Conservation (phyloP, 2,888 invertebrate genomes). For the Scaptomyza caliginosa region DNA sequence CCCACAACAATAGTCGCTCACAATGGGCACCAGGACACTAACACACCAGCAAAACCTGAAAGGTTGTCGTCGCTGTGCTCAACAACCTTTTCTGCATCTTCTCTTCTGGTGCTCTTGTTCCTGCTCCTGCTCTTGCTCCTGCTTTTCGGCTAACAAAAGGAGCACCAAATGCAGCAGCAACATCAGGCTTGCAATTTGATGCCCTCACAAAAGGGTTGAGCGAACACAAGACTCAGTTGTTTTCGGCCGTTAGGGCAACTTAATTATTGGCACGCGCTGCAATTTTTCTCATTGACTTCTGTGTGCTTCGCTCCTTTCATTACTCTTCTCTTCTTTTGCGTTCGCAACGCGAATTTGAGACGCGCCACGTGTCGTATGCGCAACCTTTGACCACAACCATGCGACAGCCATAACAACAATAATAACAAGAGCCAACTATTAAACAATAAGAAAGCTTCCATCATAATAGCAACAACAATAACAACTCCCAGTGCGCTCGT, state of each 20-base stretch:
- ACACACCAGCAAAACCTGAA: conserved; percentile 54
- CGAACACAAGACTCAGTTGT: conserved; percentile 9
- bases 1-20: conserved; percentile 70
- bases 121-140: background rate
- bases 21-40: conserved; percentile 71
- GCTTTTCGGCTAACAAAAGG: conserved; percentile 64
- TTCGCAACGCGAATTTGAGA: conserved; percentile 47
- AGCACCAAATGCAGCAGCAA: conserved; percentile 75
- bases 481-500: conserved; percentile 60
- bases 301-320: conserved; percentile 8
- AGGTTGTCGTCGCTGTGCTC: conserved; percentile 41
- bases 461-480: conserved; percentile 37
- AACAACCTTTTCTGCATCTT: conserved; percentile 18
- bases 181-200: conserved; percentile 71
- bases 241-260: conserved; percentile 53
- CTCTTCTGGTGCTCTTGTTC: background rate
- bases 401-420: conserved; percentile 31
- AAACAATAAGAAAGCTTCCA: conserved; percentile 54
- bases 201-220: conserved; percentile 61
- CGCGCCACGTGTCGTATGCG: conserved; percentile 72
- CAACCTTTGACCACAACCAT: conserved; percentile 66
- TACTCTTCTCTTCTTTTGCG: background rate
- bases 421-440: conserved; percentile 32
- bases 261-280: conserved; percentile 83
- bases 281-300: conserved; percentile 72